Evolutionary conservation across 2,888 invertebrate genomes (phyloP), one percentile per base, ranked within the genome.

Genomic region (Notocelia uddmanniana): DNA sequence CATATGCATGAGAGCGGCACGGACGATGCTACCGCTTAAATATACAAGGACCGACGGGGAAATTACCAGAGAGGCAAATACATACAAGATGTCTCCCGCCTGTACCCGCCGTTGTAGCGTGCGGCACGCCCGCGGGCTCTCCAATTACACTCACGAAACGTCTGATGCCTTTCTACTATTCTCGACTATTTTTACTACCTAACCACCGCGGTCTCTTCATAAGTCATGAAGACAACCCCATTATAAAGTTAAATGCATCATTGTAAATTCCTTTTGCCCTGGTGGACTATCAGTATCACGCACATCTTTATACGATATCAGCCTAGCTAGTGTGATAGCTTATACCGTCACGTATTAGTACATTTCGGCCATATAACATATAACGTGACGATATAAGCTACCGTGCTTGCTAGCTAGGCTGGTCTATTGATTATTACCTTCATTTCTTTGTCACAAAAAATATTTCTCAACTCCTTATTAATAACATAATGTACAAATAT

Each of bases 1-100:
- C 92, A 92, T 92, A 93, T 93, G 93, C 92, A 93, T 93, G 92
- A 92, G 89, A 90, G 86, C 83, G 87, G 86, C 87, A 82, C 83
- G 83, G 88, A 83, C 89, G 84, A 85, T 83, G 85, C 84, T 84
- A 81, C 82, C 88, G 86, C 87, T 91, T 90, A 89, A 92, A 92
- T 92, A 91, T 92, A 91, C 91, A 91, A 91, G 89, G 88, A 90
- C 89, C 85, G 85, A 85, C 87, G 85, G 85, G 88, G 87, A 89
- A 91, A 91, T 91, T 92, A 92, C 89, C 85, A 85, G 83, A 88
- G 88, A 89, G 83, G 86, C 91, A 89, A 90, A 91, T 89, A 90
- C 88, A 88, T 90, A 90, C 82, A 90, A 91, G 91, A 90, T 89
- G 88, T 87, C 86, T 89, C 88, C 85, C 75, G 79, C 74, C 81